These are phyloP conservation scores for Tetranychus truncatus DNA, from an alignment of 2,888 invertebrate genomes.

Conservation along the genomic window DNA sequence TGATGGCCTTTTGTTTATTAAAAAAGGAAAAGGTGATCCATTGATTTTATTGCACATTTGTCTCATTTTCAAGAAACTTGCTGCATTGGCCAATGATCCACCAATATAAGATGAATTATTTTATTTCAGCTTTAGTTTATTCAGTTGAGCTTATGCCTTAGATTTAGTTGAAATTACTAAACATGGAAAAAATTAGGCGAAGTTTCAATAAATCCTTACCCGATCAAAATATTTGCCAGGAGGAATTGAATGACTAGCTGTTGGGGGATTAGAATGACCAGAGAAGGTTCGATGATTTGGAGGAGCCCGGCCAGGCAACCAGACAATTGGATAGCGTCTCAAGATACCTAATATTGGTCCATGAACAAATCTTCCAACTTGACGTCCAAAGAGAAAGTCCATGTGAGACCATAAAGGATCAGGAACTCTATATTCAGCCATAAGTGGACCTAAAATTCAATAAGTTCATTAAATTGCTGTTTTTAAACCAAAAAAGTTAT, in stretches of 20 bases:
- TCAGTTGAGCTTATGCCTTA: neutral
- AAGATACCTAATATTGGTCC: neutral
- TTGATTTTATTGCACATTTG: no score
- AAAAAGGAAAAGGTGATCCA: no score
- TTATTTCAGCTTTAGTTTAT: neutral
- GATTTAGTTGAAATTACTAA: no score
- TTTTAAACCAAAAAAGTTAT: no score
- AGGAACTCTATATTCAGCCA: slow-evolving; percentile 2
- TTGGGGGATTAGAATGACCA: no score
- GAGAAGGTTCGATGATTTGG: neutral
- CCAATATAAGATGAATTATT: neutral
- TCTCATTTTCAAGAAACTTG: no score
- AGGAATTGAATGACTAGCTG: no score
- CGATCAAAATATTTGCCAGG: no score
- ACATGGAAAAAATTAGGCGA: no score
- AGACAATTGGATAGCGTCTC: neutral
- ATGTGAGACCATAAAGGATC: slow-evolving; percentile 13
- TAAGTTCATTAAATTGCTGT: no score
- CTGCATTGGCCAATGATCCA: neutral
- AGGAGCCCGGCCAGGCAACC: neutral
- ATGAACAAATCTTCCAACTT: neutral
- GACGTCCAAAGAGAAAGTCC: slow-evolving; percentile 10
- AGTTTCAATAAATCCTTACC: no score
- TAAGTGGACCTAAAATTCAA: neutral
- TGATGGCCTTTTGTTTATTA: no score